Conservation (phyloP, 2,888 invertebrate genomes). For the Dasypolia templi region DNA sequence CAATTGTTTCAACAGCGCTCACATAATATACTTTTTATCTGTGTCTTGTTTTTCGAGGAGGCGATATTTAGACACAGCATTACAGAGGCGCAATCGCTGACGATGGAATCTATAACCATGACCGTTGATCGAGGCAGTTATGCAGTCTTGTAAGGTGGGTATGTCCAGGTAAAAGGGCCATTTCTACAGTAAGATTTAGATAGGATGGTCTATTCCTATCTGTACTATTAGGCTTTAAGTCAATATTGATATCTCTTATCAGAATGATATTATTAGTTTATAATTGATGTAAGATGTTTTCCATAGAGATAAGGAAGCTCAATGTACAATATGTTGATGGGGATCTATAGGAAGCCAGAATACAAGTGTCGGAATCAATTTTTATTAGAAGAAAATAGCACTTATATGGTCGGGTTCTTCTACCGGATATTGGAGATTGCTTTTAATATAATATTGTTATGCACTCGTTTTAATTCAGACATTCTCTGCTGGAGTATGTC, state of each 20-base stretch:
- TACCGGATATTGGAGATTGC: no score
- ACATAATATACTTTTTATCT: not conserved
- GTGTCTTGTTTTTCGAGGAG: constrained; percentile 6
- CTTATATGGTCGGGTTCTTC: no score
- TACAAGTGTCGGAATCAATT: no score
- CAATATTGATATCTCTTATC: constrained; percentile 13
- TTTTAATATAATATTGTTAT: no score
- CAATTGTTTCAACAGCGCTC: constrained; percentile 6
- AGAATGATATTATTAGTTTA: not conserved
- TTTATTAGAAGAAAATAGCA: no score
- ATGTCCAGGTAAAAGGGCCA: constrained; percentile 17
- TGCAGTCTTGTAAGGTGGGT: constrained; percentile 8
- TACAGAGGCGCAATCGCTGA: not conserved
- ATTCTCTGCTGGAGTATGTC: no score
- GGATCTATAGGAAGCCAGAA: no score
- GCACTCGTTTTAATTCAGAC: no score
- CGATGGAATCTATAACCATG: not conserved
- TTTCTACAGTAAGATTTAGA: constrained; percentile 15
- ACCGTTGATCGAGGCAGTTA: constrained; percentile 19
- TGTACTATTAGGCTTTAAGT: not conserved
- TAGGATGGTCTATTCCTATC: constrained; percentile 20
- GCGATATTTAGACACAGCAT: not conserved
- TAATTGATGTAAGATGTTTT: no score
- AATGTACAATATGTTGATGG: no score
- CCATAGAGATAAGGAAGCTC: no score